Base-by-base conservation (phyloP, 2,888 invertebrate species). In the Chorisops tibialis region DNA sequence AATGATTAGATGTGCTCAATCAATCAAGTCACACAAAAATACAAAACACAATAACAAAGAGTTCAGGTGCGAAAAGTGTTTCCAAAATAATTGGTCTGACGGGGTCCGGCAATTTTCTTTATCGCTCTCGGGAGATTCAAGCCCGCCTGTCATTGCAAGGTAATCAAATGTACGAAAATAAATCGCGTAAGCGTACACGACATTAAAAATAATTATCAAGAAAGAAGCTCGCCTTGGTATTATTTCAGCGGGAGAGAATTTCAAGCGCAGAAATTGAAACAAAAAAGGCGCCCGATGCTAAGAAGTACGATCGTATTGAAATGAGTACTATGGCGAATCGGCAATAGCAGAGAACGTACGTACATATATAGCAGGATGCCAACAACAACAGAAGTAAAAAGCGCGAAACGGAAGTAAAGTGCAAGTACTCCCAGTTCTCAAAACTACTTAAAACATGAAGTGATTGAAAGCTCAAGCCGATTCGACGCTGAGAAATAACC, bases 171-270 rank as follows among this genome's bases (percentile, higher is more conserved):
- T 54, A 24, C 58, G 45, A 58, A 45, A 47, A 35, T 58, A 47
- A 45, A 58, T 58, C 45, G 47, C 39, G 18, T 58, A 30, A 45
- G 58, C 37, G 45, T 41, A 58, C 14, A 45, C 37, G 41, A 24
- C 45, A 58, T 35, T 58, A 58, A 41, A n/a, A 47, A 45, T 54
- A 54, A 54, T 45, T 58, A 58, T 63, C 64, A 59, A 64, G 59
- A 62, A 62, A 64, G 64, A 62, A 41, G 64, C 30, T 64, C 59
- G 49, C 64, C 64, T 64, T 64, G 64, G 59, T 64, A 59, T 64
- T 62, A 64, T 64, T 62, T 54, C 59, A 62, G 48, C 54, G 59
- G 54, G 58, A 64, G 61, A 61, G 22, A 38, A 59, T 50, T 63
- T 59, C 30, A 30, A 52, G 59, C 54, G 54, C 59, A 60, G 56